Evolutionary conservation across 1,140 invertebrate species (phyloP).

Genomic region (Vanessa tameamea): DNA sequence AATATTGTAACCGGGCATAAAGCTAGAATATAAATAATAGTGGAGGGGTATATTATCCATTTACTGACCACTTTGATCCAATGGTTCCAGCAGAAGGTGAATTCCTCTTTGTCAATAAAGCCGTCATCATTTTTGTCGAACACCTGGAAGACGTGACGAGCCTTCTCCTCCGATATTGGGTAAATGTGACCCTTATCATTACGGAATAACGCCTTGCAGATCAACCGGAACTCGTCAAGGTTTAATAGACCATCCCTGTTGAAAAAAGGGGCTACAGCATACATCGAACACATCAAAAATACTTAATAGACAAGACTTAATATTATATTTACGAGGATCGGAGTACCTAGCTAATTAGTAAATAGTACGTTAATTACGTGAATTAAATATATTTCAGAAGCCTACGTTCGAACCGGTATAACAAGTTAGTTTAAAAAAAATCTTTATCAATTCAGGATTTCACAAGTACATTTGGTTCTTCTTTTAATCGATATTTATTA

Average conservation of each 20-base stretch:
- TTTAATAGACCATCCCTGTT: slow-evolving; percentile 88
- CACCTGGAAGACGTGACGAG: slow-evolving; percentile 89
- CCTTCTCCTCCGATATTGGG: slow-evolving; percentile 85
- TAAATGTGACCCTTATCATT: slow-evolving; percentile 93
- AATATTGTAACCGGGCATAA: too few relatives aligned
- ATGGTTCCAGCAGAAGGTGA: slow-evolving; percentile 90
- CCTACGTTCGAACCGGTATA: too few relatives aligned
- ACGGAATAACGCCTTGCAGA: slow-evolving; percentile 92
- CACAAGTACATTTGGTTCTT: too few relatives aligned
- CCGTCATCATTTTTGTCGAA: slow-evolving; percentile 91
- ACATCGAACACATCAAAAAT: not conserved
- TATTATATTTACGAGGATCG: too few relatives aligned
- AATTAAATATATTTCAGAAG: too few relatives aligned
- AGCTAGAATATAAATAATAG: too few relatives aligned
- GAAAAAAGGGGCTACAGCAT: not conserved
- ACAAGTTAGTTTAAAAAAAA: too few relatives aligned
- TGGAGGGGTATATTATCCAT: not conserved
- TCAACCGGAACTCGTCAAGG: slow-evolving; percentile 88
- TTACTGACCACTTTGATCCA: slow-evolving; percentile 89
- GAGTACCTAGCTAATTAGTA: too few relatives aligned
- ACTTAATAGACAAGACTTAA: too few relatives aligned
- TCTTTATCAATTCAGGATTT: too few relatives aligned
- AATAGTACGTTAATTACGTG: too few relatives aligned
- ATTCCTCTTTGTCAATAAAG: slow-evolving; percentile 90
- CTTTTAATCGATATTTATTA: too few relatives aligned